Conservation (phyloP, 2,888 invertebrate species). For the Dryadula phaetusa region DNA sequence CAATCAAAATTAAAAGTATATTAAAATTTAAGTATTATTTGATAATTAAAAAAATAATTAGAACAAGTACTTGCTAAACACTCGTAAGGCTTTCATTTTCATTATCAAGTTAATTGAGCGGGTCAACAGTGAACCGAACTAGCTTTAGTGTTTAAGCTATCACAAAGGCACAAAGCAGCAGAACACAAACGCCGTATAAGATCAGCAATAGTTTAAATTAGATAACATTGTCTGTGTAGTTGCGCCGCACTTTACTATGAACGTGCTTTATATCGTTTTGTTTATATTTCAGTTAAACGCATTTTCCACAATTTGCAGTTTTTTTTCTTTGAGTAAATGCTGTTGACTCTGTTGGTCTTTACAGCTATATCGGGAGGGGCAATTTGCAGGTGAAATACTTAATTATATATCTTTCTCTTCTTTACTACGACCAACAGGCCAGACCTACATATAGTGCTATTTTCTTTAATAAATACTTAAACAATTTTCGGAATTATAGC, state of each 20-base stretch:
- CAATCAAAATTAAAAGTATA: not conserved
- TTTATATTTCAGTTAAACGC: not conserved
- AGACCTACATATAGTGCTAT: too few relatives aligned
- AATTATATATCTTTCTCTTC: too few relatives aligned
- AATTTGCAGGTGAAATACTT: too few relatives aligned
- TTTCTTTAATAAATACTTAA: too few relatives aligned
- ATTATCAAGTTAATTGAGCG: slow-evolving; percentile 42
- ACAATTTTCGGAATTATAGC: too few relatives aligned
- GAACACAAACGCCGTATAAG: slow-evolving; percentile 4
- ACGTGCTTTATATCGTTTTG: not conserved
- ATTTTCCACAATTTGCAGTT: not conserved
- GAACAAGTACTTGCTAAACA: not conserved
- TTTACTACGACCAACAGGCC: too few relatives aligned
- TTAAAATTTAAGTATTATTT: not conserved
- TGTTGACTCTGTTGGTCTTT: too few relatives aligned
- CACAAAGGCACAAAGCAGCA: slow-evolving; percentile 36
- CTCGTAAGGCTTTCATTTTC: slow-evolving; percentile 28
- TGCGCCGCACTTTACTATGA: not conserved
- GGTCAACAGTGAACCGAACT: slow-evolving; percentile 55
- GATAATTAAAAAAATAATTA: not conserved
- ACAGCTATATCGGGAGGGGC: too few relatives aligned
- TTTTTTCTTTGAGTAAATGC: not conserved
- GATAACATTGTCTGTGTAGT: slow-evolving; percentile 17
- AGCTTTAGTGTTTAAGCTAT: slow-evolving; percentile 55
- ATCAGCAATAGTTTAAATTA: slow-evolving; percentile 26